Base-by-base conservation (phyloP, 2,113 vertebrate genomes). In the Oreochromis tanganicae region DNA sequence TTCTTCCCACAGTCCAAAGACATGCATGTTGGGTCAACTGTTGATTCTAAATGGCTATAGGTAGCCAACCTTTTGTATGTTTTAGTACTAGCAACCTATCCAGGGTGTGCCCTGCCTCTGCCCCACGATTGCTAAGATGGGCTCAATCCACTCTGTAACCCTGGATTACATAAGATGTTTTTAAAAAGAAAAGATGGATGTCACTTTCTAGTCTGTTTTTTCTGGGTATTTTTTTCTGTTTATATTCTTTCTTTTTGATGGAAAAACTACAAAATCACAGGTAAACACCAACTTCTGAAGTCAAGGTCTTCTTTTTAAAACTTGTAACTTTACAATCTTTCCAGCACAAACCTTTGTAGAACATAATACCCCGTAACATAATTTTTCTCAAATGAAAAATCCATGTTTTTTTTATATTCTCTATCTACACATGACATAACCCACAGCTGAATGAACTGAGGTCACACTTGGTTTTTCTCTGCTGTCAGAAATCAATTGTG, bases 171-270 rank as follows among this genome's bases (percentile, higher is more conserved):
- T 66, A 38, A 5, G 61, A 38, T 66, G 32, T 38, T 36, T 66
- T 12, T 36, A 38, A 38, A 12, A n/a, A 38, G 32, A 66, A 36
- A 4, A 1, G 61, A 66, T n/a, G 32, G 32, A 66, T 66, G 1
- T 66, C 61, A 66, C 9, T 66, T 38, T 13, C 61, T 21, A 38
- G 34, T 38, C 19, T 66, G 34, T 66, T 66, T 38, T 66, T 68
- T 8, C 6, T 21, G 34, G 19, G 5, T 11, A 0, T 0, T 1
- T 63, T 66, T 66, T 34, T 66, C 32, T 8, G 6, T 17, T 36
- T 9, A 52, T 5, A 5, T 14, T 52, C 29, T 75, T 17, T 29
- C 4, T 75, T 29, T 29, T 75, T 0, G 24, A 29, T 75, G 41
- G 41, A 48, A 48, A 46, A 75, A 11, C 41, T 46, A 48, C 21